phyloP scores from a whole-genome alignment of 1,140 invertebrate genomes.

The Macrobrachium nipponense region DNA sequence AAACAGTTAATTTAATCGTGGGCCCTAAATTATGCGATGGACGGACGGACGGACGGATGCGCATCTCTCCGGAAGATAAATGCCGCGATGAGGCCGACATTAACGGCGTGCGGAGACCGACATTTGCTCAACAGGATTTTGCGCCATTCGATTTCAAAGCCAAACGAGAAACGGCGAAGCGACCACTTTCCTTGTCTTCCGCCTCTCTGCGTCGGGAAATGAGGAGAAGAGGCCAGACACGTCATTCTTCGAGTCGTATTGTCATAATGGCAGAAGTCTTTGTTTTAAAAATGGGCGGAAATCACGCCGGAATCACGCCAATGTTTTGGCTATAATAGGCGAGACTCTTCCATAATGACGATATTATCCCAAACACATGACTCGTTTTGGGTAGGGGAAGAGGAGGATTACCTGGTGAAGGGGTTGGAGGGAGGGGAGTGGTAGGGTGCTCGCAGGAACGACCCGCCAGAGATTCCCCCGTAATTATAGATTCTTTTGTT shows the following conservation, averaged over 20 bases:
- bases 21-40: not conserved
- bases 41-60: conserved; percentile 29
- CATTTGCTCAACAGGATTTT: conserved; percentile 29
- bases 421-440: not conserved
- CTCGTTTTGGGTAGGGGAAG: conserved; percentile 22
- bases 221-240: not conserved
- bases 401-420: not conserved
- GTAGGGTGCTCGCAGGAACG: conserved; percentile 27
- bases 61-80: conserved; percentile 15
- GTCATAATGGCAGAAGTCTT: not conserved
- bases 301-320: conserved; percentile 17
- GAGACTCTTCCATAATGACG: conserved; percentile 53
- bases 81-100: conserved; percentile 10
- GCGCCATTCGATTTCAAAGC: conserved; percentile 38
- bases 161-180: not conserved
- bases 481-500: conserved; percentile 64
- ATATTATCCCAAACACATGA: conserved; percentile 62
- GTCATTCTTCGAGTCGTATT: not conserved
- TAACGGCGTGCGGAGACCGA: not conserved
- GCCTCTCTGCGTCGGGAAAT: no score
- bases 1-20: no score
- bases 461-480: conserved; percentile 49
- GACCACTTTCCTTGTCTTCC: no score
- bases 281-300: conserved; percentile 5
- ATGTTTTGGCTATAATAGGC: conserved; percentile 29